Conservation (phyloP, 1,140 invertebrate genomes). For the Pseudomyrmex cubaensis region DNA sequence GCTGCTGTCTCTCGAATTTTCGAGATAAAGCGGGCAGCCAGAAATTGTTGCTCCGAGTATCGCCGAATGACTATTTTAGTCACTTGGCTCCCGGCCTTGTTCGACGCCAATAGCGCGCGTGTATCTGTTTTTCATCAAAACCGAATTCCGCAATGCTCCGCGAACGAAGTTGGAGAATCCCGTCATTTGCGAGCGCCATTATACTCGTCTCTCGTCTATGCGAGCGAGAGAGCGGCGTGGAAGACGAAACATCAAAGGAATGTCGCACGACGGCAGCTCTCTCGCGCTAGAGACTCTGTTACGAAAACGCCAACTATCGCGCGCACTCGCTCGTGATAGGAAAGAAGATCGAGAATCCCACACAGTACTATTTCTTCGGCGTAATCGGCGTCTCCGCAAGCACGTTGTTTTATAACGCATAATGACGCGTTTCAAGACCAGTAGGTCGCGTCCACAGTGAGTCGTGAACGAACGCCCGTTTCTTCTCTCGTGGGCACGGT, state of each 20-base stretch:
- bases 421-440: constrained; percentile 61
- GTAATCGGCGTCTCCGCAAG: constrained; percentile 33
- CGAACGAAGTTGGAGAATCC: too few species aligned
- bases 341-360: constrained; percentile 18
- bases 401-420: constrained; percentile 46
- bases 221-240: not conserved
- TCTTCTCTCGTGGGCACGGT: constrained; percentile 23
- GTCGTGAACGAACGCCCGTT: constrained; percentile 40
- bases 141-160: too few species aligned
- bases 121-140: too few species aligned
- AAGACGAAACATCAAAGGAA: not conserved
- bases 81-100: too few species aligned
- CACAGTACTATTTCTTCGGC: constrained; percentile 3
- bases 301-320: constrained; percentile 29
- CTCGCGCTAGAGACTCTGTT: not conserved
- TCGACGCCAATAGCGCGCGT: too few species aligned
- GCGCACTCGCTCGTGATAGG: constrained; percentile 17
- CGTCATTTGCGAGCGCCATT: too few species aligned
- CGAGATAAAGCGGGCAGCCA: not conserved
- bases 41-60: not conserved
- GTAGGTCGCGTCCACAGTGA: constrained; percentile 50
- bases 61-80: not conserved
- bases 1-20: constrained; percentile 1
- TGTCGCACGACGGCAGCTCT: not conserved
- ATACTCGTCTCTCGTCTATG: not conserved